Base-by-base conservation (phyloP, 2,888 invertebrate species). In the Thyatira batis region DNA sequence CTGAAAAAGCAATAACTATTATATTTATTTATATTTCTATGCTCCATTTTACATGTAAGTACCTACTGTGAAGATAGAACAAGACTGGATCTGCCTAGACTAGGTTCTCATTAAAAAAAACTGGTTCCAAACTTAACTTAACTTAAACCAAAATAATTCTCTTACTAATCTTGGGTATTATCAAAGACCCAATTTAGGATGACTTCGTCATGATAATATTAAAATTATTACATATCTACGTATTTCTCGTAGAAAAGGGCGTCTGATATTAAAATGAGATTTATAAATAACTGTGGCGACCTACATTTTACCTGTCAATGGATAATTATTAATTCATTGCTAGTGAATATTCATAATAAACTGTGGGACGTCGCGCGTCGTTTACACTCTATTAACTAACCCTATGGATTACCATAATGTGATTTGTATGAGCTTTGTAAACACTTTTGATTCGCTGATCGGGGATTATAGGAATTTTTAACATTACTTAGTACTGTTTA, bases 261-360 rank as follows among this genome's bases (percentile, higher is more conserved):
- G 49, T 5, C 20, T 6, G 11, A 21, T 48, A 57, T 20, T 51
- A 45, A 44, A 51, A 48, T 25, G n/a, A 2, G 20, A 45, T 30
- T 57, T 65, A 63, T 58, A 51, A 56, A 61, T 62, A 64, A 46
- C 58, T 53, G 10, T 20, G 53, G 23, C 61, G 55, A 61, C 55
- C 62, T 55, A 51, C 20, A 53, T 51, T 57, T 20, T 52, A 61
- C 56, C 56, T 66, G 69, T 69, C 69, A 55, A n/a, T 53, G 51
- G 50, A 53, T 45, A 20, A 61, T 68, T 68, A 68, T 58, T 55
- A 61, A 64, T 55, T 54, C 60, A 61, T 62, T 51, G 57, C 58
- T 30, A 54, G 17, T 55, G 49, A 55, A 51, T 55, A 58, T 65
- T 65, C 54, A 63, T 65, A 49, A 50, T 54, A 50, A 54, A 54